Evolutionary conservation across 2,113 vertebrate species (phyloP).

Genomic region (Bubalus kerabau): DNA sequence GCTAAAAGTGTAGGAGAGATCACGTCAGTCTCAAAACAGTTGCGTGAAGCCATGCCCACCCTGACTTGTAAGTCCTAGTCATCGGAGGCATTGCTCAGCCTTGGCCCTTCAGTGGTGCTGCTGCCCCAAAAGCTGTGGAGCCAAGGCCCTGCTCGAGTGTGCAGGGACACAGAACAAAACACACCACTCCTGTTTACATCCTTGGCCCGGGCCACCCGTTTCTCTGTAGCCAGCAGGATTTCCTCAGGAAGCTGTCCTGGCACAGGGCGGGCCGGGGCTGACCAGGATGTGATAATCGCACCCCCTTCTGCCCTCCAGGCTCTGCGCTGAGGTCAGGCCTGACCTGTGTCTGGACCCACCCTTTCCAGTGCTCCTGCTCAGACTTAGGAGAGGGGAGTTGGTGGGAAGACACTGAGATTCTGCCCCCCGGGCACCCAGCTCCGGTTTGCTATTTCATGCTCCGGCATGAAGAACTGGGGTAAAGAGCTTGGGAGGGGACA

Average conservation of each 20-base stretch:
- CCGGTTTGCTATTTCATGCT: conserved; percentile 50
- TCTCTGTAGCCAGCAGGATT: conserved; percentile 56
- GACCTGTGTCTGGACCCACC: neutral
- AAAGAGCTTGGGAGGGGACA: neutral
- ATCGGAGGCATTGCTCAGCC: neutral
- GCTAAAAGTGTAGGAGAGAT: neutral
- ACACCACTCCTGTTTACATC: conserved; percentile 42
- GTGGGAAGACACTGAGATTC: neutral
- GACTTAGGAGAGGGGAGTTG: too few relatives aligned
- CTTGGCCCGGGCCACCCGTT: neutral
- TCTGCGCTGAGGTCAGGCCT: neutral
- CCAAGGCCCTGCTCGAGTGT: neutral
- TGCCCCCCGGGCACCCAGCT: too few relatives aligned
- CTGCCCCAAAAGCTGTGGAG: neutral
- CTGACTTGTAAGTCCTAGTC: neutral
- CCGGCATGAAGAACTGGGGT: neutral
- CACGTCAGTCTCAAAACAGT: rapidly evolving
- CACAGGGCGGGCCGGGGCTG: neutral
- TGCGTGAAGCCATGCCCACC: neutral
- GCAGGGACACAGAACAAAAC: conserved; percentile 30
- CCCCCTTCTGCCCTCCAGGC: neutral
- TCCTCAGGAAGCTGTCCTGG: conserved; percentile 64
- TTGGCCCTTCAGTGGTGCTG: neutral
- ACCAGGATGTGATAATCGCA: neutral
- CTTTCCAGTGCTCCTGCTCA: conserved; percentile 24